Percentiles rank a stretch among this genome's conserved stretches.
phyloP scores from a whole-genome alignment of 2,113 vertebrate species.

The Fukomys damarensis region DNA sequence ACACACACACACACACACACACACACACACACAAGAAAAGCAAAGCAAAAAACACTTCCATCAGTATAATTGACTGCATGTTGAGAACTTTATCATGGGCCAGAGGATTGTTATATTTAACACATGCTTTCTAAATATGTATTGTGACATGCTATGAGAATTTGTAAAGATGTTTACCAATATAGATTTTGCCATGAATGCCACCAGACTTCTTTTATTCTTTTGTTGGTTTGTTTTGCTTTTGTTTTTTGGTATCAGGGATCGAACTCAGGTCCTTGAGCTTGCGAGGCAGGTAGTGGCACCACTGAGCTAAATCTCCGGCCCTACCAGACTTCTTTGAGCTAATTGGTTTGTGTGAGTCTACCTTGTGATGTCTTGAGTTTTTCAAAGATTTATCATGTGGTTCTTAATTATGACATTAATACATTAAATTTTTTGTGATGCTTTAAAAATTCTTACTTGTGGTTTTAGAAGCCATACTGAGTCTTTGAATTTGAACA shows the following conservation, averaged over 20 bases:
- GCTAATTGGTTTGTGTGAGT: neutral
- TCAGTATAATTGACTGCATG: neutral
- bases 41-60: neutral
- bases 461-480: neutral
- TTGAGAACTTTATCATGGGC: slow-evolving; percentile 5
- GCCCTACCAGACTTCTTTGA: neutral
- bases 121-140: neutral
- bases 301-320: too few relatives aligned
- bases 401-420: slow-evolving; percentile 1
- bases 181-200: slow-evolving; percentile 25
- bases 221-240: too few relatives aligned
- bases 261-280: too few relatives aligned
- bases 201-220: neutral
- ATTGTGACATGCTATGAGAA: neutral
- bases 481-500: slow-evolving; percentile 17
- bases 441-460: slow-evolving; percentile 8
- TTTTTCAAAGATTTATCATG: slow-evolving; percentile 16
- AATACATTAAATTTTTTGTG: neutral
- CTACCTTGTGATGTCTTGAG: slow-evolving; percentile 4
- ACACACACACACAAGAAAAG: neutral
- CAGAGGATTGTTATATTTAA: neutral
- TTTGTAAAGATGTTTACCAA: neutral
- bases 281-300: too few relatives aligned
- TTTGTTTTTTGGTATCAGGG: too few relatives aligned
- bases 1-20: neutral